Conservation (phyloP, 1,140 invertebrate genomes). For the Patella vulgata region DNA sequence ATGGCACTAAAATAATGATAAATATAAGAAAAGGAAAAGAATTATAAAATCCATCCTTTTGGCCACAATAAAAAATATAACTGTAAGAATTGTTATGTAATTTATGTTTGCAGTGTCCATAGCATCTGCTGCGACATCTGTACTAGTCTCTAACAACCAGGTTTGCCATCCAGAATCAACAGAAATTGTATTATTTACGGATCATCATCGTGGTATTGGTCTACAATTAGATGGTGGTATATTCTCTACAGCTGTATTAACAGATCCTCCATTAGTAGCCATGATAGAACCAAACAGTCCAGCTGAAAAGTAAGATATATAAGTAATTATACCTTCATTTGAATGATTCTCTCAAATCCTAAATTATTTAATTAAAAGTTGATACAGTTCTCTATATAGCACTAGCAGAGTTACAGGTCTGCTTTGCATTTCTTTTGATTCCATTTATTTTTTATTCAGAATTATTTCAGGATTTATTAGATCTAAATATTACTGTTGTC, state of each 20-base stretch:
- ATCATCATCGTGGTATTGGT: constrained; percentile 66
- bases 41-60: no score
- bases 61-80: no score
- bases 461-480: no score
- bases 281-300: constrained; percentile 76
- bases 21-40: no score
- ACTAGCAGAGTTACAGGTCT: no score
- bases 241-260: constrained; percentile 43
- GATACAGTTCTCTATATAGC: no score
- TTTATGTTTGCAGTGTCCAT: constrained; percentile 57
- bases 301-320: constrained; percentile 76
- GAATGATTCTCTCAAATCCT: background rate
- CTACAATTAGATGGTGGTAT: constrained; percentile 64
- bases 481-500: no score
- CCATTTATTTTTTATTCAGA: no score
- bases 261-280: constrained; percentile 71
- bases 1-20: no score
- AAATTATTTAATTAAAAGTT: background rate
- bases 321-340: background rate
- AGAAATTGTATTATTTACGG: constrained; percentile 74
- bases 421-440: no score
- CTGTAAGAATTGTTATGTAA: no score
- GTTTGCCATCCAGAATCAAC: constrained; percentile 77
- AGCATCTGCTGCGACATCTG: constrained; percentile 44
- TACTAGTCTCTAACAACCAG: constrained; percentile 58